A percentile compares a stretch with the other conserved stretches of the same genome.
Conservation (phyloP, 1,140 invertebrate species). For the Protaetia brevitarsis region DNA sequence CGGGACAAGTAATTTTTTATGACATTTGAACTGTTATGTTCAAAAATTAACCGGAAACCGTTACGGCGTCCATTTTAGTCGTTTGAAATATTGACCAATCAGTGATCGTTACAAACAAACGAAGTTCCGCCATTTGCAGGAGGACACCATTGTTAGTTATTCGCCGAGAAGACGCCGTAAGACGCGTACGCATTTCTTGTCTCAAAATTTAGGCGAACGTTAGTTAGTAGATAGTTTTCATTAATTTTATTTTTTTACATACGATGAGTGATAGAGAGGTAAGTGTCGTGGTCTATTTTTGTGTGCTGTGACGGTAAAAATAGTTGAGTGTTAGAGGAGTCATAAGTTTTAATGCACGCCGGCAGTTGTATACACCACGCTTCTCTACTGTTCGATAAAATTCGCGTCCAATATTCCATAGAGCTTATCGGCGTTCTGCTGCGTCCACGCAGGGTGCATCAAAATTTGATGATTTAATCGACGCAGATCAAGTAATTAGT, state of each 20-base stretch:
- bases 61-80: not conserved
- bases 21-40: constrained; percentile 8
- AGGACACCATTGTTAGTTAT: constrained; percentile 9
- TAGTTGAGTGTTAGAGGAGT: constrained; percentile 8
- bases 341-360: constrained; percentile 23
- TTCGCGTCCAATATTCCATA: constrained; percentile 20
- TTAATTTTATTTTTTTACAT: not conserved
- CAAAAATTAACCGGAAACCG: constrained; percentile 5
- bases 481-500: constrained; percentile 4
- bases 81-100: constrained; percentile 2
- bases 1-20: not conserved
- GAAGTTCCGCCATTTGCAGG: constrained; percentile 17
- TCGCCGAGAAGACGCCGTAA: not conserved
- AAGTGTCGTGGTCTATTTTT: constrained; percentile 25
- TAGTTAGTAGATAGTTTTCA: not conserved
- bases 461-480: constrained; percentile 25
- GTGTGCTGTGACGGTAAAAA: constrained; percentile 10
- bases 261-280: constrained; percentile 39
- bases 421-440: too few relatives aligned
- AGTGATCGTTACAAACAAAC: constrained; percentile 1
- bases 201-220: not conserved
- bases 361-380: not conserved
- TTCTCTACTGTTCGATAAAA: constrained; percentile 4
- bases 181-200: not conserved
- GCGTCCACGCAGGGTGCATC: not conserved